These are phyloP conservation scores for Tetraneura akinire DNA, from an alignment of 1,140 invertebrate genomes.

Conservation along the genomic window DNA sequence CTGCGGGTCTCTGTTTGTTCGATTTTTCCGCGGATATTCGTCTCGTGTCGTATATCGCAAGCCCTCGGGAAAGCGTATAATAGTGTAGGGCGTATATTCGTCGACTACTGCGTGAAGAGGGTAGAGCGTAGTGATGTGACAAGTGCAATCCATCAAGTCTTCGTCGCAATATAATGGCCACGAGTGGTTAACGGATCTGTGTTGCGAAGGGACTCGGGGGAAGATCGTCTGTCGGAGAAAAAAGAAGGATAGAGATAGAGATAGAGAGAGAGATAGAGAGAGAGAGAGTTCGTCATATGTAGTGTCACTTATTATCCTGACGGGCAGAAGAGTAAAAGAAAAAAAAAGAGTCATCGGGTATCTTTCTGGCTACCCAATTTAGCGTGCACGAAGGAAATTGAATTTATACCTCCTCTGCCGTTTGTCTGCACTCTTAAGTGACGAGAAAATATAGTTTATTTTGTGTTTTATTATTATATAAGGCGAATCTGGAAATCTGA, in stretches of 20 bases:
- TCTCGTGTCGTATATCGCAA: constrained; percentile 5
- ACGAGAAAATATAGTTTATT: too few relatives aligned
- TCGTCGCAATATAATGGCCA: constrained; percentile 21
- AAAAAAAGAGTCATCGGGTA: constrained; percentile 13
- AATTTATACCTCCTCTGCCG: constrained; percentile 20
- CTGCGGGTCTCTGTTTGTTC: neutral
- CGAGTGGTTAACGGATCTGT: constrained; percentile 20
- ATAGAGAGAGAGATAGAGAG: too few relatives aligned
- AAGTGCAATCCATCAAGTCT: constrained; percentile 39
- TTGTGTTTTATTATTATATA: too few relatives aligned
- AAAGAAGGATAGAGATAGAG: too few relatives aligned
- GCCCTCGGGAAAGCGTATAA: neutral
- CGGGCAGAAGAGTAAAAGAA: neutral
- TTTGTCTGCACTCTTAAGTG: too few relatives aligned
- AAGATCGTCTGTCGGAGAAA: neutral
- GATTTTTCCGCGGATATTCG: constrained; percentile 24
- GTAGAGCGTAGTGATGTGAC: constrained; percentile 18
- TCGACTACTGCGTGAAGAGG: too few relatives aligned
- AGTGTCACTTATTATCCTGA: constrained; percentile 12
- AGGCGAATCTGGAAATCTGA: too few relatives aligned
- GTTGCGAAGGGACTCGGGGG: neutral
- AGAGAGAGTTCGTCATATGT: neutral
- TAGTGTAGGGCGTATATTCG: neutral
- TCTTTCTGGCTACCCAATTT: neutral
- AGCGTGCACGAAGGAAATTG: constrained; percentile 33